A percentile compares a stretch with the other conserved stretches of the same genome.
Conservation (phyloP, 2,888 invertebrate species). For the Thecophora atra region DNA sequence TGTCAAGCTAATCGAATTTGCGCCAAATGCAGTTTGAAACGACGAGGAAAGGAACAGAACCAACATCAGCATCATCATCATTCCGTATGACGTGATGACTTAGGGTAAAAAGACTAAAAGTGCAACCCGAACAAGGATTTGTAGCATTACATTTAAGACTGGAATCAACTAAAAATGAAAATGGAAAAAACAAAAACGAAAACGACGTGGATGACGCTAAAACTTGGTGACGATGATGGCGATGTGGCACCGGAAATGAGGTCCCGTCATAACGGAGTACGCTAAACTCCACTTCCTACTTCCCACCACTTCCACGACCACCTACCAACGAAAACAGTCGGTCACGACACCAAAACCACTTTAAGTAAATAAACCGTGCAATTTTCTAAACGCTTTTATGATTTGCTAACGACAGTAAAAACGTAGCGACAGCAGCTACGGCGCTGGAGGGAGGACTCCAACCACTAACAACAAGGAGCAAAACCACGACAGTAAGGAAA, state of each 20-base stretch:
- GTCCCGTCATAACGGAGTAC: no score
- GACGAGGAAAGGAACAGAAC: slow-evolving; percentile 5
- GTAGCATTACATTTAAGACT: not conserved
- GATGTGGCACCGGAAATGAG: no score
- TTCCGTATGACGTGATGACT: no score
- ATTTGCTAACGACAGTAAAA: slow-evolving; percentile 57
- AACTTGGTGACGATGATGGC: no score
- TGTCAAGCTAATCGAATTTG: slow-evolving; percentile 34
- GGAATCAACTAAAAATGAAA: not conserved
- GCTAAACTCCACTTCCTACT: no score
- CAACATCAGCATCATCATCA: not conserved
- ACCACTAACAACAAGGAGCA: not conserved
- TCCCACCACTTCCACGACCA: no score
- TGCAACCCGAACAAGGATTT: not conserved
- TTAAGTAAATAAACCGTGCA: slow-evolving; percentile 27
- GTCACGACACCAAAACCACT: slow-evolving; percentile 11
- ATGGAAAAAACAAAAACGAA: not conserved
- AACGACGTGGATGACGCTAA: not conserved
- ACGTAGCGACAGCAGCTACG: not conserved
- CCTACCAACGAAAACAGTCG: no score
- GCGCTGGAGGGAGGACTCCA: not conserved
- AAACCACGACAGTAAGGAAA: not conserved
- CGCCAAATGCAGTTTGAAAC: slow-evolving; percentile 31
- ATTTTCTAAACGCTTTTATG: slow-evolving; percentile 51
- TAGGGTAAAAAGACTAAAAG: not conserved